A percentile compares a stretch with the other conserved stretches of the same genome.
phyloP scores from a whole-genome alignment of 2,888 invertebrate genomes.

The Sminthurides aquaticus region DNA sequence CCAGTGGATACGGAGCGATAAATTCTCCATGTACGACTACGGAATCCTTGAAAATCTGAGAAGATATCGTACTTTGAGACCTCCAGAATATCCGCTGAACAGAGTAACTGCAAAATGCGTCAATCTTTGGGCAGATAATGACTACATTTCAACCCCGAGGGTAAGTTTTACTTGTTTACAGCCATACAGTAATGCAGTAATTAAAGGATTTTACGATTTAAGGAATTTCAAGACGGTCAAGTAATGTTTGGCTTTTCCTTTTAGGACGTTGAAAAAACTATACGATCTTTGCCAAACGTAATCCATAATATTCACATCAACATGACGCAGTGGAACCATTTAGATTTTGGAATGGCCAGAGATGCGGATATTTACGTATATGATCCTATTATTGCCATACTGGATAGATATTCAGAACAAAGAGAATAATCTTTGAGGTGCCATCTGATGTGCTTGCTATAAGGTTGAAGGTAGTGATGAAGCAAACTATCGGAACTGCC shows the following conservation, averaged over 20 bases:
- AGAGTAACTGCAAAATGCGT: conserved; percentile 14
- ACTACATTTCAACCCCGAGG: conserved; percentile 13
- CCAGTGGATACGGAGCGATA: conserved; percentile 7
- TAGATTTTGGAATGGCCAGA: conserved; percentile 62
- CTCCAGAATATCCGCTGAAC: conserved; percentile 20
- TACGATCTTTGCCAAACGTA: conserved; percentile 52
- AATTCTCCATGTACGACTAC: conserved; percentile 46
- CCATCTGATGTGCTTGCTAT: no score
- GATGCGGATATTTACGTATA: conserved; percentile 59
- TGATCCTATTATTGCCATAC: conserved; percentile 49
- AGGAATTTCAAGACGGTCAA: no score
- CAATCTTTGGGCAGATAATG: conserved; percentile 17
- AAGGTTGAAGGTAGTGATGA: no score
- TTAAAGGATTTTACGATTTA: no score
- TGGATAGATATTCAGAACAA: conserved; percentile 45
- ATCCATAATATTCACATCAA: conserved; percentile 58
- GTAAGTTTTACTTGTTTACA: not conserved
- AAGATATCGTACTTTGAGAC: conserved; percentile 6
- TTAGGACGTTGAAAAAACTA: conserved; percentile 55
- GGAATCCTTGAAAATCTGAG: conserved; percentile 20
- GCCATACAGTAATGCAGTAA: no score
- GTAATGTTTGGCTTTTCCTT: no score
- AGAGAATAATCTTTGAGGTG: no score
- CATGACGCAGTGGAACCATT: conserved; percentile 59
- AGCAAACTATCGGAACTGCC: no score